These are phyloP conservation scores for Proteles cristata DNA, from an alignment of 2,113 vertebrate species.

Conservation along the genomic window DNA sequence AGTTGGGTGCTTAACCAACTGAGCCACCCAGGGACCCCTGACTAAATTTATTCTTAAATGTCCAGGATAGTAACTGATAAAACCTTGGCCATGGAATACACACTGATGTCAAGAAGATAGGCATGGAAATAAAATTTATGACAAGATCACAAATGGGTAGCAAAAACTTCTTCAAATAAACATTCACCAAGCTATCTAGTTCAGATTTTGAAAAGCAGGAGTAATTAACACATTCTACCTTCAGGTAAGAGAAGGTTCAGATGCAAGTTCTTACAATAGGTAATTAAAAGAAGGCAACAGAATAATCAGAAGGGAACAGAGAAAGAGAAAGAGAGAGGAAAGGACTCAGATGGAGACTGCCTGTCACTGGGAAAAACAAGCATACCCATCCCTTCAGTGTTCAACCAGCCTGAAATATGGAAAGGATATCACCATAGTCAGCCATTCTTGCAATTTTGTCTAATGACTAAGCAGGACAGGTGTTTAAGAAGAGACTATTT, in stretches of 20 bases:
- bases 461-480: not conserved
- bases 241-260: not conserved
- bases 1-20: too few species aligned
- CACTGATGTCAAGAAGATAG: not conserved
- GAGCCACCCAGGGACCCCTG: too few species aligned
- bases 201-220: not conserved
- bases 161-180: not conserved
- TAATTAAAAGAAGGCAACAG: not conserved
- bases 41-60: not conserved
- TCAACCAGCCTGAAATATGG: not conserved
- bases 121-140: not conserved
- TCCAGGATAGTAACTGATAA: not conserved
- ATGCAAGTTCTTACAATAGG: not conserved
- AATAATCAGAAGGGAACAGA: not conserved
- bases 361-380: not conserved
- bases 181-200: not conserved
- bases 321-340: too few species aligned
- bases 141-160: not conserved
- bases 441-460: not conserved
- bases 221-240: not conserved
- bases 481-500: not conserved
- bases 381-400: not conserved
- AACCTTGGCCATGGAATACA: not conserved
- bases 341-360: not conserved
- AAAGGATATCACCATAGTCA: not conserved